Conservation (phyloP, 1,140 invertebrate species). For the Drosophila baimaii region DNA sequence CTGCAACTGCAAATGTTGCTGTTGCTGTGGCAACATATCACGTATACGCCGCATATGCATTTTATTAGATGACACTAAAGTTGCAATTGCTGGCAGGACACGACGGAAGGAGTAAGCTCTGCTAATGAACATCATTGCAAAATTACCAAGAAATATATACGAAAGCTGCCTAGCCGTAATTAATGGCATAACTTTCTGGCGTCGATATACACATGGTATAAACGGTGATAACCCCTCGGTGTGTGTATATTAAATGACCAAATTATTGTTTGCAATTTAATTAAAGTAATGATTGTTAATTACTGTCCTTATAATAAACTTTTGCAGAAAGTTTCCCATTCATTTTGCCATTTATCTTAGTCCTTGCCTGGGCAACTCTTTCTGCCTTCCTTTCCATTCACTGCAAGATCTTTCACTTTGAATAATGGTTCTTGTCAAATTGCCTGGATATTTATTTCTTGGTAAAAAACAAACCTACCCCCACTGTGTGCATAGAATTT, state of each 20-base stretch:
- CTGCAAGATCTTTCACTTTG: constrained; percentile 25
- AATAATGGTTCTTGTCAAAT: constrained; percentile 65
- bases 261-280: constrained; percentile 31
- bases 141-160: background rate
- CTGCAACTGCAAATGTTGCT: constrained; percentile 7
- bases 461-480: constrained; percentile 1
- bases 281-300: constrained; percentile 16
- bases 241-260: constrained; percentile 1
- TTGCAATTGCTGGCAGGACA: constrained; percentile 16
- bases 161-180: constrained; percentile 7
- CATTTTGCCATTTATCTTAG: constrained; percentile 24
- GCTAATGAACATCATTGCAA: constrained; percentile 9
- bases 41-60: constrained; percentile 60
- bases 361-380: background rate
- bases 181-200: constrained; percentile 11
- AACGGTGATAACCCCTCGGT: background rate
- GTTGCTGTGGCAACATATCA: constrained; percentile 47
- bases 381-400: background rate
- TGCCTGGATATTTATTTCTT: constrained; percentile 38
- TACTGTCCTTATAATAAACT: constrained; percentile 11
- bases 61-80: constrained; percentile 28
- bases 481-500: constrained; percentile 12
- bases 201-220: background rate
- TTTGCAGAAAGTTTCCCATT: constrained; percentile 14
- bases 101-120: constrained; percentile 4